phyloP scores from a whole-genome alignment of 2,888 invertebrate species.

The Mechanitis messenoides region DNA sequence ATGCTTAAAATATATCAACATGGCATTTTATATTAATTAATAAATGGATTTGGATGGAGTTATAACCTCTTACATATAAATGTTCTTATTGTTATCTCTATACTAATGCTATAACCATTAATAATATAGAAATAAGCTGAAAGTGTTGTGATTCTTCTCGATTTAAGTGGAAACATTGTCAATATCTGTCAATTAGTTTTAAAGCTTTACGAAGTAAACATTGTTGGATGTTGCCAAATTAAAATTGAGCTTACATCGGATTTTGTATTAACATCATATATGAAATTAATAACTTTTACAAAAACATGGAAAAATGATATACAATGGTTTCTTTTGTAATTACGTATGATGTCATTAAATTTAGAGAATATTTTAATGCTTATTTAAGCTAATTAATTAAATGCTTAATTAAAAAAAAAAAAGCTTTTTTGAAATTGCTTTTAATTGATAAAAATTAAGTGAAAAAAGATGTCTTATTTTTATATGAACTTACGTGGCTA shows the following conservation, averaged over 20 bases:
- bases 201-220: conserved; percentile 42
- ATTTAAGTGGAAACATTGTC: conserved; percentile 24
- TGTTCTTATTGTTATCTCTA: too few species aligned
- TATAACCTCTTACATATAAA: too few species aligned
- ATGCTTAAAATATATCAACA: too few species aligned
- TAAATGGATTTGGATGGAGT: too few species aligned
- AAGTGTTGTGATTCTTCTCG: conserved; percentile 3
- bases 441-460: background rate
- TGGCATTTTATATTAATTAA: too few species aligned
- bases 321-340: conserved; percentile 11
- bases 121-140: background rate
- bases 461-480: too few species aligned
- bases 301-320: conserved; percentile 18
- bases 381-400: background rate
- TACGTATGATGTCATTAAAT: conserved; percentile 3
- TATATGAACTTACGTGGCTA: too few species aligned
- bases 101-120: too few species aligned
- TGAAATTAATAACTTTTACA: conserved; percentile 37
- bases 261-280: conserved; percentile 42
- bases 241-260: conserved; percentile 54
- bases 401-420: too few species aligned
- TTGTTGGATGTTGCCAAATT: conserved; percentile 46
- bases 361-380: background rate
- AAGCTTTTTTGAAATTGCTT: background rate
- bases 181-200: conserved; percentile 37